Conservation (phyloP, 2,888 invertebrate species). For the Panopea generosa region DNA sequence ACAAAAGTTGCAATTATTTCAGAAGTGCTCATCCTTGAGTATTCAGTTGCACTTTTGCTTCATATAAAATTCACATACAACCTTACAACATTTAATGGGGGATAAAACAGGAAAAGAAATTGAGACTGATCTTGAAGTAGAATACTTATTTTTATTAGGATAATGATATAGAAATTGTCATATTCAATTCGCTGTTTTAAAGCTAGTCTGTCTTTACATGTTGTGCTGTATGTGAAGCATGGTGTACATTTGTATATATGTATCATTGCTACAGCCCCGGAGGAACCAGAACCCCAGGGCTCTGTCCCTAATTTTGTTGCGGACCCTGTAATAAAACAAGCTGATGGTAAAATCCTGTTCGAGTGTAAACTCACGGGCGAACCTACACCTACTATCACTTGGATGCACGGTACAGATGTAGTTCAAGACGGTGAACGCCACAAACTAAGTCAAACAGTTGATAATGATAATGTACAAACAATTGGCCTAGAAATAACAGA, state of each 20-base stretch:
- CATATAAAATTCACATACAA: no score
- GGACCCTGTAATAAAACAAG: conserved; percentile 99
- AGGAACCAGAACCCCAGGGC: conserved; percentile 59
- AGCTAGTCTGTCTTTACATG: no score
- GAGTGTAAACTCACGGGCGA: conserved; percentile 81
- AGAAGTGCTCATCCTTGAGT: no score
- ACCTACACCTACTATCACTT: conserved; percentile 93
- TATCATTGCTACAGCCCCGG: conserved; percentile 29
- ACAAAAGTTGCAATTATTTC: no score
- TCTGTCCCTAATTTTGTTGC: conserved; percentile 94
- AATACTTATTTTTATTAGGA: no score
- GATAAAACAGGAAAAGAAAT: no score
- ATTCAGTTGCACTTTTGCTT: no score
- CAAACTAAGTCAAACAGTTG: conserved; percentile 79
- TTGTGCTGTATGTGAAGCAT: no score
- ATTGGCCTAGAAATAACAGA: conserved; percentile 95
- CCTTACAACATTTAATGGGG: no score
- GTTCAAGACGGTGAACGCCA: conserved; percentile 93
- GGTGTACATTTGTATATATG: conserved; percentile 11
- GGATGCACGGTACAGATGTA: conserved; percentile 96
- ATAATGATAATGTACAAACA: conserved; percentile 90
- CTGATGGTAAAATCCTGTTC: conserved; percentile 91
- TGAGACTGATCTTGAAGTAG: no score
- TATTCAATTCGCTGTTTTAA: no score
- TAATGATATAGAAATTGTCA: no score